These are phyloP conservation scores for Eptesicus fuscus DNA, from an alignment of 2,113 vertebrate genomes.

Conservation along the genomic window DNA sequence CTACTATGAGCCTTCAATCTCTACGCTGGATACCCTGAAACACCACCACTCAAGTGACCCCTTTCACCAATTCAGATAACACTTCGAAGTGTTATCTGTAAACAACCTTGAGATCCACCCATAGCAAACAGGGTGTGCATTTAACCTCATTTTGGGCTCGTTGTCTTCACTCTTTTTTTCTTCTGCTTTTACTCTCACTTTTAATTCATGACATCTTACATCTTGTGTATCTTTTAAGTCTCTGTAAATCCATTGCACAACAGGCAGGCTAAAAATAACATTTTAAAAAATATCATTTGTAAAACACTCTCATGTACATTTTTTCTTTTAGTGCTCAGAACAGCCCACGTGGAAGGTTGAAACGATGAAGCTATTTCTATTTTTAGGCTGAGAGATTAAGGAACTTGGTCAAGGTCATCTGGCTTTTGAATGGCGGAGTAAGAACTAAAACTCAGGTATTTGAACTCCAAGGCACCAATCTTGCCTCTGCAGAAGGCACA, in stretches of 20 bases:
- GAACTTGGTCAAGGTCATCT: background rate
- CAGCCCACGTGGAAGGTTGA: background rate
- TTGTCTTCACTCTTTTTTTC: background rate
- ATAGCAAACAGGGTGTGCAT: background rate
- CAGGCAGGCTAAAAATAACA: background rate
- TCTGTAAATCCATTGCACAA: conserved; percentile 9
- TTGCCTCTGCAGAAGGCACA: background rate
- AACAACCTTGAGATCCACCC: background rate
- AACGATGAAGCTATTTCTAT: background rate
- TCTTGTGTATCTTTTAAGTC: background rate
- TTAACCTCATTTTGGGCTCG: background rate
- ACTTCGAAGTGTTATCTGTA: background rate
- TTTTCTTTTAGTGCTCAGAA: background rate
- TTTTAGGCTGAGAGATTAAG: conserved; percentile 35
- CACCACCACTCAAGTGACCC: background rate
- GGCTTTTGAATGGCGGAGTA: background rate
- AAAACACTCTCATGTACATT: background rate
- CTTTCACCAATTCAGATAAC: background rate
- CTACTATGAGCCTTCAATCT: background rate
- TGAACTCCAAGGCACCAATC: background rate
- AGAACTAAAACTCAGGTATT: background rate
- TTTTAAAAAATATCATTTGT: background rate
- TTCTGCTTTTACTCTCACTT: background rate
- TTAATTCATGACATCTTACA: background rate
- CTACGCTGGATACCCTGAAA: background rate